These are phyloP conservation scores for Ceramica pisi DNA, from an alignment of 2,888 invertebrate species.

Conservation along the genomic window DNA sequence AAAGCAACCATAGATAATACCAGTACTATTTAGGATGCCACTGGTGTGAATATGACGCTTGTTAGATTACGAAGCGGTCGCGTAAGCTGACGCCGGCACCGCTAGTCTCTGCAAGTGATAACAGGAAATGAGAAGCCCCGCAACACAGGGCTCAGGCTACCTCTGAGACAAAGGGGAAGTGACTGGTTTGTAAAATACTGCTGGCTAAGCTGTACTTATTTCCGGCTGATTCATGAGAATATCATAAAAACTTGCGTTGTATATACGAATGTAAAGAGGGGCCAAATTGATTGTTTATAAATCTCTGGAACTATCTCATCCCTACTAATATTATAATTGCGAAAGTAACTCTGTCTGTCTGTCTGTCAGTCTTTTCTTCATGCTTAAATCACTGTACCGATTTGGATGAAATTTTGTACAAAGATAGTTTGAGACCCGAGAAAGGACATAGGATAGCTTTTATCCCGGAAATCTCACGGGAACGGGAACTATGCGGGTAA, in stretches of 20 bases:
- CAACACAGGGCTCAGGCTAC: constrained; percentile 22
- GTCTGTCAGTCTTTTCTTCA: too few species aligned
- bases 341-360: too few species aligned
- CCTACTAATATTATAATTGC: too few species aligned
- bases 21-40: neutral
- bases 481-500: too few species aligned
- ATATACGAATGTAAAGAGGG: neutral
- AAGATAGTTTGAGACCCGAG: too few species aligned
- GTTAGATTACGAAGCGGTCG: constrained; percentile 3
- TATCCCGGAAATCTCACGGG: too few species aligned
- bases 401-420: too few species aligned
- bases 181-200: constrained; percentile 3
- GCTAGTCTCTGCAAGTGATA: constrained; percentile 13
- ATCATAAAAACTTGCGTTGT: neutral
- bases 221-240: neutral
- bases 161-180: constrained; percentile 12
- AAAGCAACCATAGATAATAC: neutral
- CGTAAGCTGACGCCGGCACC: constrained; percentile 4
- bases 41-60: constrained; percentile 1
- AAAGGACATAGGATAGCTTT: too few species aligned
- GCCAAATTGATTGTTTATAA: neutral
- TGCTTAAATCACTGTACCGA: too few species aligned
- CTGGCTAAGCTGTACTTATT: neutral
- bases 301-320: too few species aligned
- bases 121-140: constrained; percentile 46